These are phyloP conservation scores for Drosophila melanogaster DNA, from an alignment of 1,140 invertebrate species.

Conservation along the genomic window Release_6_plus_ISO1_MT NC_004354.4:340501-341000, in stretches of 20 bases:
- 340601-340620: constrained; percentile 17
- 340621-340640: constrained; percentile 12
- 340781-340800: too few species aligned
- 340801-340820: too few species aligned
- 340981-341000: too few species aligned
- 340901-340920: too few species aligned
- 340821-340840: too few species aligned
- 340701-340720: constrained; percentile 12
- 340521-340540: constrained; percentile 71
- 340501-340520: constrained; percentile 70
- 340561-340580: constrained; percentile 69
- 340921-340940: too few species aligned
- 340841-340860: too few species aligned
- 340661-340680: background rate
- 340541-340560: constrained; percentile 18
- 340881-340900: too few species aligned
- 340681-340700: constrained; percentile 23
- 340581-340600: constrained; percentile 26
- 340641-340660: constrained; percentile 10
- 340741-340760: background rate
- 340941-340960: too few species aligned
- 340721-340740: constrained; percentile 21
- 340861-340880: too few species aligned
- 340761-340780: too few species aligned
- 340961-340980: too few species aligned